These are phyloP conservation scores for Chalcis sispes DNA, from an alignment of 2,888 invertebrate species.

Conservation along the genomic window DNA sequence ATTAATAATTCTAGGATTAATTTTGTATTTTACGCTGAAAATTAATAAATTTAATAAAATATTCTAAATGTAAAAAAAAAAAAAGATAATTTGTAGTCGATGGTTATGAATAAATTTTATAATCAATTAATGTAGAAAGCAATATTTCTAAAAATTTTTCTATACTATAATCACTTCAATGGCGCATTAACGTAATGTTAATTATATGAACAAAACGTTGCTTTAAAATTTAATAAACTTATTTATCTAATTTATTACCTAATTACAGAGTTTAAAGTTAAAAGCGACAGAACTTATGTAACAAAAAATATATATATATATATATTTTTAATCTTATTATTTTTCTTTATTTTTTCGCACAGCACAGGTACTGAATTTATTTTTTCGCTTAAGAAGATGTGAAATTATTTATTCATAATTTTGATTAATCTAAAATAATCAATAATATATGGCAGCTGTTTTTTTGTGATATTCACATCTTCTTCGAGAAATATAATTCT, in stretches of 20 bases:
- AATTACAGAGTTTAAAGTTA: conserved; percentile 7
- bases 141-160: not conserved
- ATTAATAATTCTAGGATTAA: too few species aligned
- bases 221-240: too few species aligned
- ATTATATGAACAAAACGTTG: too few species aligned
- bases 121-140: too few species aligned
- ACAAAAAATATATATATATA: not conserved
- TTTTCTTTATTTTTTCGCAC: too few species aligned
- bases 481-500: conserved; percentile 16
- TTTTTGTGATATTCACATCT: conserved; percentile 13
- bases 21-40: too few species aligned
- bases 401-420: not conserved
- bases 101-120: too few species aligned
- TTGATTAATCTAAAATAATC: not conserved
- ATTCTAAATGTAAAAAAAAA: too few species aligned
- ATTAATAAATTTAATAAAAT: too few species aligned
- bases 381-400: conserved; percentile 12
- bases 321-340: not conserved
- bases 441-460: not conserved
- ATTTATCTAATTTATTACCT: not conserved
- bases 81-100: too few species aligned
- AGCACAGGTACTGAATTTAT: too few species aligned
- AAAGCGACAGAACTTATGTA: conserved; percentile 47
- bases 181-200: not conserved
- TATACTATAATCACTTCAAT: not conserved